Conservation (phyloP, 1,140 invertebrate genomes). For the Tetragnatha versicolor region DNA sequence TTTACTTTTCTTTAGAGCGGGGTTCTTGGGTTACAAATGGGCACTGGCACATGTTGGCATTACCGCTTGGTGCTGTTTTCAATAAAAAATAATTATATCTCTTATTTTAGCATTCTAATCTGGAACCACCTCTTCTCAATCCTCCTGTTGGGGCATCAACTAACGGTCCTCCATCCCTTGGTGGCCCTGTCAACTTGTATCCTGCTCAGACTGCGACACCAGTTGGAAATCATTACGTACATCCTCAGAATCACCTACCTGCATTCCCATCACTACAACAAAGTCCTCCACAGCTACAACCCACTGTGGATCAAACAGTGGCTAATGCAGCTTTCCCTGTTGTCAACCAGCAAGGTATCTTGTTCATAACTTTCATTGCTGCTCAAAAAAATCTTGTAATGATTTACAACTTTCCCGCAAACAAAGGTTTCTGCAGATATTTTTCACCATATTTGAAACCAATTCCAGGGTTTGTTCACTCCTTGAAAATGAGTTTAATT, state of each 20-base stretch:
- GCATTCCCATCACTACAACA: conserved; percentile 23
- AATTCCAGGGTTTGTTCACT: too few species aligned
- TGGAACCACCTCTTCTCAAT: conserved; percentile 45
- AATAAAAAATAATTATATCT: not conserved
- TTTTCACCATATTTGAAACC: too few species aligned
- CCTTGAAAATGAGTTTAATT: too few species aligned
- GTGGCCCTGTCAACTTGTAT: conserved; percentile 42
- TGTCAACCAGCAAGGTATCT: conserved; percentile 46
- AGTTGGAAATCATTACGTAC: conserved; percentile 40
- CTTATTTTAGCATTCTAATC: conserved; percentile 35
- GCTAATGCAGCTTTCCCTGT: conserved; percentile 16
- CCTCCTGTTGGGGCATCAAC: conserved; percentile 49
- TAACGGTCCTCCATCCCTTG: conserved; percentile 41
- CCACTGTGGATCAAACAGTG: conserved; percentile 41
- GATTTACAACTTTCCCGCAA: too few species aligned
- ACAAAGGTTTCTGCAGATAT: too few species aligned
- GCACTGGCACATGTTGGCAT: too few species aligned
- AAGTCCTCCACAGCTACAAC: conserved; percentile 46
- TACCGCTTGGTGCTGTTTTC: too few species aligned
- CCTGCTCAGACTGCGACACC: conserved; percentile 24
- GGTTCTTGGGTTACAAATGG: too few species aligned
- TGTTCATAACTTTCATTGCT: too few species aligned
- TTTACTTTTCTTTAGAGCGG: too few species aligned
- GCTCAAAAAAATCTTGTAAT: too few species aligned
- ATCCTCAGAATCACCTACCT: conserved; percentile 39